Base-by-base conservation (phyloP, 2,113 vertebrate species). In the Pteruthius melanotis region DNA sequence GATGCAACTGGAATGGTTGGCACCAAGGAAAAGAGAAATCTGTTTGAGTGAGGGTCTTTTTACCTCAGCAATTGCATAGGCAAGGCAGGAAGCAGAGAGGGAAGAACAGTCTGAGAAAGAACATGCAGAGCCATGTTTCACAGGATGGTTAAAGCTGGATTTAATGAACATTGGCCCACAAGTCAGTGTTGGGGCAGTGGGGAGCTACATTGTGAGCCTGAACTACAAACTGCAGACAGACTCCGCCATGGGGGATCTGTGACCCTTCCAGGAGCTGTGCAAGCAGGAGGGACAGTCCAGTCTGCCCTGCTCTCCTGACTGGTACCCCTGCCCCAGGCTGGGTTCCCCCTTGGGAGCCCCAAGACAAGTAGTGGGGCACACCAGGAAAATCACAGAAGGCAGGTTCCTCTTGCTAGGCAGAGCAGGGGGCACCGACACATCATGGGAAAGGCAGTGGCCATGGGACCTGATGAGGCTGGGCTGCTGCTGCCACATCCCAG, bases 151-250 rank as follows among this genome's bases (percentile, higher is more conserved):
- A 35, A 74, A 63, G 56, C 18, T 50, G 45, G 22, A 16, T 59
- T 64, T 28, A 24, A 61, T 11, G 26, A 80, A 15, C 7, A 21
- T 15, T 56, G 60, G 30, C 33, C 45, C 39, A 7, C 26, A 66
- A 27, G 37, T 26, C 56, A 22, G 4, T 39, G 39, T 0, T 79
- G 57, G 45, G 31, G 24, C 50, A 47, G 27, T 10, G 33, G 20
- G 31, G 37, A 42, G 12, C 45, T 31, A 7, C 11, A 5, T 3
- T 0, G 0, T 53, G 33, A 87, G 30, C 56, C 27, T 42, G 59
- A 57, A 35, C 49, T 80, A 52, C 68, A 63, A 54, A 60, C 76
- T 61, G 47, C 31, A 63, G 47, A 17, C 11, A 40, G 40, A 15
- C 30, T 42, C 17, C 10, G 61, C 21, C 3, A 1, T 3, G 24